These are phyloP conservation scores for Zootoca vivipara DNA, from an alignment of 2,113 vertebrate genomes.

Conservation along the genomic window DNA sequence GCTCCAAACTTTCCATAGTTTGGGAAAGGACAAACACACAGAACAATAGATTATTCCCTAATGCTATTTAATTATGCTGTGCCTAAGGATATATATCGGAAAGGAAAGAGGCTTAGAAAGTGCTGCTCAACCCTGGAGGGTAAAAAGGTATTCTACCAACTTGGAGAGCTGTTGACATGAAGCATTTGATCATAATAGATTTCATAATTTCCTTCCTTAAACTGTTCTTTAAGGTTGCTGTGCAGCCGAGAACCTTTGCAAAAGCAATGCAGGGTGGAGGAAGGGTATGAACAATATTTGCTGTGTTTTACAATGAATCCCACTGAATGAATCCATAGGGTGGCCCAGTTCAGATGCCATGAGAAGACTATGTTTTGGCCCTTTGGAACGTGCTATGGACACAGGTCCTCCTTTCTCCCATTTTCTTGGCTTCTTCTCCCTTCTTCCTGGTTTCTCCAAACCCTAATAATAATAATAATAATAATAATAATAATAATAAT, in stretches of 20 bases:
- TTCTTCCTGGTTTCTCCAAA: background rate
- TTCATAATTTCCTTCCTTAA: constrained; percentile 67
- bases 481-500: background rate
- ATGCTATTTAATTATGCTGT: background rate
- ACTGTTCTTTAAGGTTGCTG: constrained; percentile 15
- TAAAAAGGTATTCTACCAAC: background rate
- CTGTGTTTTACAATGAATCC: background rate
- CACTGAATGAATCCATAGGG: background rate
- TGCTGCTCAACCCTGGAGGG: background rate
- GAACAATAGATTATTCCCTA: background rate
- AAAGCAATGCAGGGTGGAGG: background rate
- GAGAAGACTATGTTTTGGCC: background rate
- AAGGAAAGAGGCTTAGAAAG: background rate
- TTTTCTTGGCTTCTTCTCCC: background rate
- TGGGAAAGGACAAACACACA: background rate
- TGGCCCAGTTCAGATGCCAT: background rate
- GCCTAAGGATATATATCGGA: background rate
- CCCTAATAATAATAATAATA: background rate
- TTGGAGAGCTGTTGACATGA: background rate
- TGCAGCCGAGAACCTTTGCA: background rate
- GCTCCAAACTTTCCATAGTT: background rate
- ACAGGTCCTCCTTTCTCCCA: background rate
- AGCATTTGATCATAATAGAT: background rate
- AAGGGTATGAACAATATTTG: background rate
- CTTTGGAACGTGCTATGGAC: background rate